phyloP scores from a whole-genome alignment of 2,797 vertebrate genomes.

The Acipenser ruthenus region DNA sequence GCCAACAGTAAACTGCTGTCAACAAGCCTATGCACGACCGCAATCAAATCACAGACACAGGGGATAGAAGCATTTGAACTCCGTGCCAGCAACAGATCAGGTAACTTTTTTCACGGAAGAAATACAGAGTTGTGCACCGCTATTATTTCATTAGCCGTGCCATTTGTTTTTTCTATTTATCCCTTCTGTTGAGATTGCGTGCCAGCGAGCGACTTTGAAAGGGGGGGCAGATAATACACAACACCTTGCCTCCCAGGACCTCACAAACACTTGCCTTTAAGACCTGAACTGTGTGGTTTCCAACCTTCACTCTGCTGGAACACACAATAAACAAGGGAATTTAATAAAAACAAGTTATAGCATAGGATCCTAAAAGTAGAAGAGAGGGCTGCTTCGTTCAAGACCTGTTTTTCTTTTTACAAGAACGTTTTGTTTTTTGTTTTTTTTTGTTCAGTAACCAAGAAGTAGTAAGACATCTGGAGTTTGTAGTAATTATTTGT shows the following conservation, averaged over 20 bases:
- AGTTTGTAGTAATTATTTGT: neutral
- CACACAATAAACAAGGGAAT: neutral
- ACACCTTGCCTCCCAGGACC: neutral
- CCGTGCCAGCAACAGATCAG: constrained; percentile 43
- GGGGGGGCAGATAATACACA: neutral
- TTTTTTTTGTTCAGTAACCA: neutral
- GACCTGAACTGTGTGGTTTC: neutral
- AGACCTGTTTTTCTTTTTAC: neutral
- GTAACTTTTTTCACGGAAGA: constrained; percentile 46
- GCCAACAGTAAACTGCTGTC: constrained; percentile 45
- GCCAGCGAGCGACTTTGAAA: neutral
- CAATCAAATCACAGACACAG: constrained; percentile 45
- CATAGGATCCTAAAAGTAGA: neutral
- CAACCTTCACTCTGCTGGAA: neutral
- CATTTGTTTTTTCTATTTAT: neutral
- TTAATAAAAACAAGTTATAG: constrained; percentile 1
- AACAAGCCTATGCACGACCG: constrained; percentile 45
- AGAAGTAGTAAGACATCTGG: neutral
- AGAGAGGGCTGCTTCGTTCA: neutral
- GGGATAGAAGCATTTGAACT: constrained; percentile 44
- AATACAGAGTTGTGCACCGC: constrained; percentile 39
- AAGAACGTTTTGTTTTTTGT: neutral
- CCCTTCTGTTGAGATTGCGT: neutral
- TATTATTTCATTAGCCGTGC: constrained; percentile 44
- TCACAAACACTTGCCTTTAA: neutral